phyloP scores from a whole-genome alignment of 2,888 invertebrate genomes.

The Drosophila multiciliata region DNA sequence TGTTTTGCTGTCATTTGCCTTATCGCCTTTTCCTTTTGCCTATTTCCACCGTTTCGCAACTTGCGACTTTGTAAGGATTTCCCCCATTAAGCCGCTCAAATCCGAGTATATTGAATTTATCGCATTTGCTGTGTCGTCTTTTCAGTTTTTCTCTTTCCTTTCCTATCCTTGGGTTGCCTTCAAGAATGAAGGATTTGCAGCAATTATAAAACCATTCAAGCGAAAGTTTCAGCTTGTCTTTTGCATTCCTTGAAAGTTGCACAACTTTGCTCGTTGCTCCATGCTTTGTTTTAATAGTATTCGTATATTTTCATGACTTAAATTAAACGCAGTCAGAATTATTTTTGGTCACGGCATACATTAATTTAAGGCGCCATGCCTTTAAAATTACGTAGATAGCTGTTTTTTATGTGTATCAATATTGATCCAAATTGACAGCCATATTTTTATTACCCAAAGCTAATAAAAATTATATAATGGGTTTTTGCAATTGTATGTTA shows the following conservation, averaged over 20 bases:
- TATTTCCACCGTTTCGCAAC: constrained; percentile 11
- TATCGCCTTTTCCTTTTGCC: constrained; percentile 7
- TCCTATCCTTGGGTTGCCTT: neutral
- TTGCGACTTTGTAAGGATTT: constrained; percentile 53
- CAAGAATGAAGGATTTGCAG: constrained; percentile 14
- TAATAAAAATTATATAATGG: neutral
- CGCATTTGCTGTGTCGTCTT: constrained; percentile 31
- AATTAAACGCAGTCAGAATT: neutral
- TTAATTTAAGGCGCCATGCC: neutral
- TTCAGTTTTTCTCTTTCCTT: constrained; percentile 3
- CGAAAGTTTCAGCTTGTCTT: neutral
- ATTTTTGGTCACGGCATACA: neutral
- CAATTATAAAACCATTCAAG: constrained; percentile 48
- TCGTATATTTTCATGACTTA: neutral
- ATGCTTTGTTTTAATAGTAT: neutral
- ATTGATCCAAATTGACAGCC: neutral
- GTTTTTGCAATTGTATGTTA: neutral
- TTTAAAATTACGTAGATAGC: neutral
- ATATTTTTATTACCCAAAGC: neutral
- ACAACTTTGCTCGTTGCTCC: neutral
- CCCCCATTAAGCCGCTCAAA: constrained; percentile 42
- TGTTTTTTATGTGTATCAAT: neutral
- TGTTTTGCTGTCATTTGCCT: constrained; percentile 23
- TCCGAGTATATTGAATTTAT: constrained; percentile 60
- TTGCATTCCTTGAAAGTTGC: neutral